phyloP scores from a whole-genome alignment of 2,113 vertebrate genomes.

The Trichomycterus rosablanca region DNA sequence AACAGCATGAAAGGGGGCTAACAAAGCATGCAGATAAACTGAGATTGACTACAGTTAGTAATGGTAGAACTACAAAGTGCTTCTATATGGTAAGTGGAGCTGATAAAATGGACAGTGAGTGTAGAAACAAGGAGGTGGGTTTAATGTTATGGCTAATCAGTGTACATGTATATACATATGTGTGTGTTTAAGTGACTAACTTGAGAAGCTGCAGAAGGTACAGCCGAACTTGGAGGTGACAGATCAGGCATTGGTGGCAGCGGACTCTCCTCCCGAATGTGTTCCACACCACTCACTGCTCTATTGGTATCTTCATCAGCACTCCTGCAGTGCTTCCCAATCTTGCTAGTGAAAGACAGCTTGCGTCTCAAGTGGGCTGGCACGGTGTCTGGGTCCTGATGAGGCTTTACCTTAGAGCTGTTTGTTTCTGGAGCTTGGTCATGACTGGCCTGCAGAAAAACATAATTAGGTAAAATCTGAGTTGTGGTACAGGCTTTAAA shows the following conservation, averaged over 20 bases:
- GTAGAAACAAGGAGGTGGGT: not conserved
- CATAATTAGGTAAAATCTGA: not conserved
- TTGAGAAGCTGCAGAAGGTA: conserved; percentile 19
- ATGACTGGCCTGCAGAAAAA: conserved; percentile 10
- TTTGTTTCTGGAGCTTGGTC: not conserved
- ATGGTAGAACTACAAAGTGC: no score
- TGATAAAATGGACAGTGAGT: no score
- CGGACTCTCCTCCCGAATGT: conserved; percentile 38
- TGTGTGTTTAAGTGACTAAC: conserved; percentile 27
- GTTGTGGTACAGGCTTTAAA: no score
- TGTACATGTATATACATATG: no score
- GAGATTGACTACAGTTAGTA: no score
- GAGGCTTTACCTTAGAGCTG: not conserved
- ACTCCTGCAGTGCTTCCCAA: no score
- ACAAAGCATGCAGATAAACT: no score
- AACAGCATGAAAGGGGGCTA: no score
- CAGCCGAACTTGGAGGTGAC: conserved; percentile 20
- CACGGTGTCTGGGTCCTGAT: conserved; percentile 6
- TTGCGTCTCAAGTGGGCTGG: conserved; percentile 40
- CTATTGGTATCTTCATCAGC: not conserved
- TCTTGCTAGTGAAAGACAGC: conserved; percentile 32
- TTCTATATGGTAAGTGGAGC: no score
- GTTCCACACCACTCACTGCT: conserved; percentile 17
- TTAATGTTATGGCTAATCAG: not conserved
- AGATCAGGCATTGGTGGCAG: conserved; percentile 51